Percentiles rank a stretch among this genome's conserved stretches.
phyloP scores from a whole-genome alignment of 23 tunicate genomes.

The Styela clava region DNA sequence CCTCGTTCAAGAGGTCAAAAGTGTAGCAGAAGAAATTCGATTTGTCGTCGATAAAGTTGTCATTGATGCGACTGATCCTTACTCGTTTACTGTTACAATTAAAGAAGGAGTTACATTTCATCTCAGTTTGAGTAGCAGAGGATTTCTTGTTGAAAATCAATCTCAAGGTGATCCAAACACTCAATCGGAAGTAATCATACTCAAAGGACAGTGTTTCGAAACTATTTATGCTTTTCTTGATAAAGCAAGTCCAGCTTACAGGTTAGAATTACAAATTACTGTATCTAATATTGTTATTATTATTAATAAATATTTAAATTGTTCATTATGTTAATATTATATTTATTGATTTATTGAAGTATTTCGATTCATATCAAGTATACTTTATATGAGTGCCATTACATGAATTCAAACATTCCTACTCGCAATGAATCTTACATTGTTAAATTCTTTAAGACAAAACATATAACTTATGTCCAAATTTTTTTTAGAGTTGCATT shows the following conservation, averaged over 20 bases:
- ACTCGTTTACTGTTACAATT: conserved; percentile 30
- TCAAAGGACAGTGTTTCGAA: conserved; percentile 40
- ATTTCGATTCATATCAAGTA: too few species aligned
- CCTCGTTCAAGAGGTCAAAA: conserved; percentile 31
- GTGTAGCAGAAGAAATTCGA: conserved; percentile 40
- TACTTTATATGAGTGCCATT: too few species aligned
- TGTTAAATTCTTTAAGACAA: too few species aligned
- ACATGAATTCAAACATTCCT: too few species aligned
- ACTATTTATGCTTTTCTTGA: conserved; percentile 64
- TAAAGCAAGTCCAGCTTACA: conserved; percentile 49
- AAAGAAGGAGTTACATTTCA: conserved; percentile 28
- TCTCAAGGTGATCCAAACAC: neutral
- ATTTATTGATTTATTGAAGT: conserved; percentile 7
- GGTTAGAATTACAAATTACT: too few species aligned
- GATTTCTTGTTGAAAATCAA: conserved; percentile 33
- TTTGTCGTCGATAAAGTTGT: conserved; percentile 42
- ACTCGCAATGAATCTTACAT: too few species aligned
- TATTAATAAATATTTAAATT: too few species aligned
- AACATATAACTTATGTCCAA: neutral
- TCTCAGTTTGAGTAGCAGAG: conserved; percentile 27
- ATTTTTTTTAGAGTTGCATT: neutral
- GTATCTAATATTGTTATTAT: too few species aligned
- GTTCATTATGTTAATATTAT: conserved; percentile 16
- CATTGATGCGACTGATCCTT: conserved; percentile 13
- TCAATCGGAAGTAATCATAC: neutral